phyloP scores from a whole-genome alignment of 1,140 invertebrate genomes.

The Listronotus bonariensis region DNA sequence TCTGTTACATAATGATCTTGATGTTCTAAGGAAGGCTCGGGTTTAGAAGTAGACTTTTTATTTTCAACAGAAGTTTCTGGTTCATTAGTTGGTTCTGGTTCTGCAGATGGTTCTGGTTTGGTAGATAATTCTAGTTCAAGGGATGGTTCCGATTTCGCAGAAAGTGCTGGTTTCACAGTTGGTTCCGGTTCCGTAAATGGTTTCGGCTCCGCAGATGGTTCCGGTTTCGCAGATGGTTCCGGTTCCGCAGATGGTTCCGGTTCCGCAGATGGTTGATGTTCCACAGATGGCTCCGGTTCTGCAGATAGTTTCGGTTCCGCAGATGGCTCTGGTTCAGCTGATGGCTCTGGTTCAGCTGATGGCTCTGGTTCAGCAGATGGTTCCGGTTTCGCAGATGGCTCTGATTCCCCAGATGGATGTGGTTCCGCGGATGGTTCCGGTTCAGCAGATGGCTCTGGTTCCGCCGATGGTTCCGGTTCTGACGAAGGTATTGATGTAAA shows the following conservation, averaged over 20 bases:
- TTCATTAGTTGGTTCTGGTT: slow-evolving; percentile 50
- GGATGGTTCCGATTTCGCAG: slow-evolving; percentile 49
- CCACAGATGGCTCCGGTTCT: slow-evolving; percentile 53
- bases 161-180: slow-evolving; percentile 46
- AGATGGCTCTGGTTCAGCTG: slow-evolving; percentile 46
- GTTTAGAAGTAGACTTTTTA: slow-evolving; percentile 49
- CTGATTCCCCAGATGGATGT: slow-evolving; percentile 46
- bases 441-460: slow-evolving; percentile 45
- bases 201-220: slow-evolving; percentile 54
- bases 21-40: slow-evolving; percentile 45
- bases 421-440: slow-evolving; percentile 43
- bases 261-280: slow-evolving; percentile 47
- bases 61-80: slow-evolving; percentile 50
- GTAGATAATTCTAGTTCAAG: slow-evolving; percentile 46
- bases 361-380: slow-evolving; percentile 48
- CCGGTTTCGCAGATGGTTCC: slow-evolving; percentile 45
- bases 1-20: slow-evolving; percentile 37
- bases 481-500: slow-evolving; percentile 38
- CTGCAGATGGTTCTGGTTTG: slow-evolving; percentile 43
- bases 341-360: slow-evolving; percentile 40
- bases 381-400: slow-evolving; percentile 54
- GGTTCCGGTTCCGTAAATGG: slow-evolving; percentile 50
- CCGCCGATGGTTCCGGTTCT: slow-evolving; percentile 46
- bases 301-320: slow-evolving; percentile 49
- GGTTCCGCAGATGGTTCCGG: slow-evolving; percentile 45